Evolutionary conservation across 2,113 vertebrate genomes (phyloP), one percentile per base, ranked within the genome.

Genomic region (Leptodactylus fuscus): DNA sequence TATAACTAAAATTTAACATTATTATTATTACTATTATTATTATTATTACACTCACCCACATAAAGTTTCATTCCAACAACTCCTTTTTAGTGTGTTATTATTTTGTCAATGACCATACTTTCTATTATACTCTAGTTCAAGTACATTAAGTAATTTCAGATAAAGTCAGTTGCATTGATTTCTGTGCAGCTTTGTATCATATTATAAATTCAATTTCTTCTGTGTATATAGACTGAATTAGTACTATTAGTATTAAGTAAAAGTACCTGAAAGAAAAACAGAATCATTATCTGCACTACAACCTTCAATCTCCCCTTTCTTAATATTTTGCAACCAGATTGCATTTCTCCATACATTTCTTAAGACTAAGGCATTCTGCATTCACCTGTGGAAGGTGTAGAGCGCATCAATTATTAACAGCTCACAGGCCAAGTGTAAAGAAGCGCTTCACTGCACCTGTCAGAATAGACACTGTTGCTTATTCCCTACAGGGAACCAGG

Each of bases 351-450:
- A n/a, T n/a, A 44, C 7, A 76, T 9, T 75, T 29, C 24, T 49
- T 48, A 24, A 48, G n/a, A 48, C 51, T 13, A 27, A 62, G 22
- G 46, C 55, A 38, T 44, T 36, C 46, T 36, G 62, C 65, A 36
- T 49, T 81, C 60, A 82, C 81, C 62, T 70, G 81, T 34, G 32
- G 69, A 82, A 82, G n/a, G 46, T 70, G 44, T 29, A 51, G 27
- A 69, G 65, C 44, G 71, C 65, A 82, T 69, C 81, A 70, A 82
- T 82, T 80, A 80, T 62, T 82, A 82, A 82, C 81, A 82, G 62
- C 62, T 70, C 81, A 53, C 65, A 82, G 65, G 46, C 62, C 81
- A 82, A 71, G 81, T 70, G 81, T 82, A 49, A 70, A 70, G 81
- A 71, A 82, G 65, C 81, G 65, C 81, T 82, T 70, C 65, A 71